Evolutionary conservation across 2,888 invertebrate species (phyloP).

Genomic region (Chloroclysta siterata): DNA sequence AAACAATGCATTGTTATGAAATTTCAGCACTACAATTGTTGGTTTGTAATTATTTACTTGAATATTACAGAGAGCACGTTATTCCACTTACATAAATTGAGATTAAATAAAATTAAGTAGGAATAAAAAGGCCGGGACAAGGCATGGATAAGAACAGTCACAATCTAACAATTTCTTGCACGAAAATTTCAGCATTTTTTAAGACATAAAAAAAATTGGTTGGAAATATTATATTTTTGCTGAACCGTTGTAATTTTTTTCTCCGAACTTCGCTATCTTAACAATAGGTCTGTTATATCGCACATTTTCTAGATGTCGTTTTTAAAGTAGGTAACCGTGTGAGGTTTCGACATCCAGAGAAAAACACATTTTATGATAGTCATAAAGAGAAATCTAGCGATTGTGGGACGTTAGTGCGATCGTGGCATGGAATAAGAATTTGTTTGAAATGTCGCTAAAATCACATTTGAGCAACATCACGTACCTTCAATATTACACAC

Average conservation of each 20-base stretch:
- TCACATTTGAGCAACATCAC: conserved; percentile 28
- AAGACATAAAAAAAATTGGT: too few relatives aligned
- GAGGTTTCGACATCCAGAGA: background rate
- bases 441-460: conserved; percentile 24
- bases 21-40: conserved; percentile 10
- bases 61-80: conserved; percentile 8
- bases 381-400: conserved; percentile 14
- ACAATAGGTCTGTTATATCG: background rate
- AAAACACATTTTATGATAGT: conserved; percentile 3
- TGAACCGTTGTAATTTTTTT: too few relatives aligned
- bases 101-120: too few relatives aligned
- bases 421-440: conserved; percentile 29
- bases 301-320: background rate
- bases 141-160: too few relatives aligned
- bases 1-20: conserved; percentile 48
- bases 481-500: conserved; percentile 28
- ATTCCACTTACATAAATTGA: conserved; percentile 8
- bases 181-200: too few relatives aligned
- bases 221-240: too few relatives aligned
- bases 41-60: conserved; percentile 13
- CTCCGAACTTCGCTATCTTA: too few relatives aligned
- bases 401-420: conserved; percentile 13
- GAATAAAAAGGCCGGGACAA: too few relatives aligned
- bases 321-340: background rate
- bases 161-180: too few relatives aligned